Conservation (phyloP, 2,888 invertebrate genomes). For the Aporophyla nigra region DNA sequence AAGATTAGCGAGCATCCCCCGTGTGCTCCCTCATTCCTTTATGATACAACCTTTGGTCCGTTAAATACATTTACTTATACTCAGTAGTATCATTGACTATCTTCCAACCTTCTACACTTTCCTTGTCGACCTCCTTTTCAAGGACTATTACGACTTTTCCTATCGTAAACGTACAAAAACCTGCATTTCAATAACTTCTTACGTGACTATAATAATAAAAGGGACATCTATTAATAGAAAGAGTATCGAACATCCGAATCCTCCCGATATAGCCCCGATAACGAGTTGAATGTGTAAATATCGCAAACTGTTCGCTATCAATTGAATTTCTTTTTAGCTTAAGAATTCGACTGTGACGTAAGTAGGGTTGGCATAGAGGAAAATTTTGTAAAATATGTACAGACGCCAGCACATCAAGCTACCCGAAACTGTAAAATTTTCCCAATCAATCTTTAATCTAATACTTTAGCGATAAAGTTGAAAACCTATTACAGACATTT, state of each 20-base stretch:
- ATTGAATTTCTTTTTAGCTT: constrained; percentile 46
- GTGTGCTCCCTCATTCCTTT: too few relatives aligned
- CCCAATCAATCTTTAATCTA: too few relatives aligned
- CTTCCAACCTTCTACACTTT: too few relatives aligned
- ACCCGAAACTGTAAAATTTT: too few relatives aligned
- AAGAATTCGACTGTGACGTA: not conserved
- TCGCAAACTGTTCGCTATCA: constrained; percentile 21
- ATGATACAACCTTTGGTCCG: too few relatives aligned
- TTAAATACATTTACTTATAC: too few relatives aligned
- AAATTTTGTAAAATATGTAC: not conserved
- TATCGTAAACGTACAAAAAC: constrained; percentile 1
- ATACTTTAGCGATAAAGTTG: too few relatives aligned
- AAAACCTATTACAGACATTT: too few relatives aligned
- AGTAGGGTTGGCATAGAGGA: constrained; percentile 9
- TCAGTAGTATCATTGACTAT: too few relatives aligned
- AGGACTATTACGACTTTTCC: not conserved
- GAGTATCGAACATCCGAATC: constrained; percentile 3
- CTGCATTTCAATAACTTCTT: not conserved
- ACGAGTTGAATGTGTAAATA: constrained; percentile 28
- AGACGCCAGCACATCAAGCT: too few relatives aligned
- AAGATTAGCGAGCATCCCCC: too few relatives aligned
- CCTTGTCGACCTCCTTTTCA: not conserved
- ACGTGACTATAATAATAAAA: not conserved
- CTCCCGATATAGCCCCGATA: constrained; percentile 16
- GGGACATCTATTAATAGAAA: not conserved